Base-by-base conservation (phyloP, 2,113 vertebrate species). In the Psilopogon haemacephalus region DNA sequence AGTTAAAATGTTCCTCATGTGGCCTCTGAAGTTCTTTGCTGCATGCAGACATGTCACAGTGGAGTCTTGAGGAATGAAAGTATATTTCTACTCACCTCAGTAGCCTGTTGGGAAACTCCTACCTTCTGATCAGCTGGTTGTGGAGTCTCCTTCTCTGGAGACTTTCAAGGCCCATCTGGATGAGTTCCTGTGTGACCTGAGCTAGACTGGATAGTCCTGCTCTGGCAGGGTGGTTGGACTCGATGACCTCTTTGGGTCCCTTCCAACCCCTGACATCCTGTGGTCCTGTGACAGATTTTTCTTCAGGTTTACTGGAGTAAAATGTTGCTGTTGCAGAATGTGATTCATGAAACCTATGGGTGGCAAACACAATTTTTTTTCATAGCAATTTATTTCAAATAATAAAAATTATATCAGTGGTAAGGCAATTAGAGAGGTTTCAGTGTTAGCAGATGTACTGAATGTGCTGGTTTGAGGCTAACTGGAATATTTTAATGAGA, bases 361-460 rank as follows among this genome's bases (percentile, higher is more conserved):
- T 38, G 23, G 15, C 4, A 71, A 68, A 40, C 8, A 18, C 12
- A 56, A 44, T 69, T 72, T 44, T 54, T 67, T 76, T 2, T 50
- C 19, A 35, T 56, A n/a, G 24, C 9, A 24, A 24, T 58, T 78
- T 62, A 54, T 89, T 87, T 87, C 33, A 73, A 89, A 80, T 84
- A 86, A 80, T 83, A 86, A 93, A 80, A 90, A 74, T 74, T 2
- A 30, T 68, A 27, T 52, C 30, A 59, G 15, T 44, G 54, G 54
- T 73, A 37, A 20, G 7, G 33, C 87, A 89, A 71, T 87, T 92
- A 55, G 35, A 83, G 35, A 69, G 35, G 35, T 55, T 89, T 93
- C 50, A 40, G 23, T 83, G n/a, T 89, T 94, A 88, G 44, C 71
- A 93, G 83, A 76, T 91, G 75, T 74, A 72, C 71, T 68, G 16